Evolutionary conservation across 2,797 vertebrate species (phyloP), one percentile per base, ranked within the genome.

Genomic region (Potorous gilbertii): DNA sequence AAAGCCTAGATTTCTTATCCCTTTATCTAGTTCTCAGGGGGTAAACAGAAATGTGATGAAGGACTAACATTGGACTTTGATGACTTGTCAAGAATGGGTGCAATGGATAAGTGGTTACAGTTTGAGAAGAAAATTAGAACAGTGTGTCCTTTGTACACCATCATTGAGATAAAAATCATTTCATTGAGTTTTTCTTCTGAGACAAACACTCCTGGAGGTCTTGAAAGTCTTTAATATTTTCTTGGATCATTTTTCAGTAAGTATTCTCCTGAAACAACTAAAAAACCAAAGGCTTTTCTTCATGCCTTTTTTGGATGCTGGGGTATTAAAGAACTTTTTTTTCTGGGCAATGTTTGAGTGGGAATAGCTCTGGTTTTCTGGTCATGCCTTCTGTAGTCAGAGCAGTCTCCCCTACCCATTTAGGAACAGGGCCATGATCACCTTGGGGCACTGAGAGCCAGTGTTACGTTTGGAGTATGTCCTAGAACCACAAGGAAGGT

Each of bases 121-220:
- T 34, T 55, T 96, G 54, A 4, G n/a, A 90, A 90, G 92, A 8
- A 52, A 55, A 92, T 52, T 54, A 92, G 90, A 97, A 95, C 62
- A 92, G 2, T 16, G 31, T 90, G 46, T 40, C n/a, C 0, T 0
- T n/a, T 92, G 16, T 92, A 24, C 24, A n/a, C 55, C 93, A 50
- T 66, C 59, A 46, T 29, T 97, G 50, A 34, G 90, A 56, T 59
- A 57, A 92, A 93, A 93, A 46, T 55, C 92, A 11, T 34, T 46
- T 96, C 89, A 59, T 56, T 66, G 57, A 27, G 2, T 91, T 95
- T 94, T 27, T 62, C n/a, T 40, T 56, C 1, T 14, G 95, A 95
- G 91, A 94, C 54, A 50, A 40, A 18, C 54, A 94, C 66, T 92
- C 57, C 29, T 46, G 28, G n/a, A 29, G 18, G 28, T 34, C 96